Conservation (phyloP, 2,113 vertebrate genomes). For the Litocranius walleri region DNA sequence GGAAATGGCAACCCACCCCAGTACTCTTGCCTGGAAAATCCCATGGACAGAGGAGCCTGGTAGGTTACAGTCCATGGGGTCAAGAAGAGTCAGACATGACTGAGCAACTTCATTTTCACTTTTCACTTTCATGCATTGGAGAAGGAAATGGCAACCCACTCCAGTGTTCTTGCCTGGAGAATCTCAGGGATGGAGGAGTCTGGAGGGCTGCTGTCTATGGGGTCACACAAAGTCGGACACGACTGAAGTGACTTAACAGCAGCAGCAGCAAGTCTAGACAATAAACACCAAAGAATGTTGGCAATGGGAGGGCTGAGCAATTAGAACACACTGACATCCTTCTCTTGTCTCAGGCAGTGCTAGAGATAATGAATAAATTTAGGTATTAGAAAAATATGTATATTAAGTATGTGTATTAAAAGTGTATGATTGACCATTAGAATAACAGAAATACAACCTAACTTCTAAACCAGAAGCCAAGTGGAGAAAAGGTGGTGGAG, state of each 20-base stretch:
- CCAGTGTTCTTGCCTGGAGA: background rate
- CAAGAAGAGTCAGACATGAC: background rate
- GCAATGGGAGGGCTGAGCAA: background rate
- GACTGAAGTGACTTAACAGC: background rate
- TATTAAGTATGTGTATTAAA: background rate
- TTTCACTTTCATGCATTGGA: background rate
- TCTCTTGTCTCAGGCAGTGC: background rate
- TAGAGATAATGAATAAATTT: background rate
- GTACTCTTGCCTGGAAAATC: background rate
- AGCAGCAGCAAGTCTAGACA: background rate
- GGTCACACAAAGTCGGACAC: background rate
- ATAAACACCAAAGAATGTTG: background rate
- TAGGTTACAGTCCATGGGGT: background rate
- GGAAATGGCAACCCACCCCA: background rate
- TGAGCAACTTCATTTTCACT: background rate
- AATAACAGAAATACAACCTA: background rate
- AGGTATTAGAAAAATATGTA: background rate
- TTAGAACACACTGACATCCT: background rate
- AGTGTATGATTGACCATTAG: background rate
- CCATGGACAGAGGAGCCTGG: background rate
- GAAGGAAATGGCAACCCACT: background rate
- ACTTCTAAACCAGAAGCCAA: background rate
- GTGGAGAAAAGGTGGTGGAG: background rate
- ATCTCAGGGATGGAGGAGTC: background rate
- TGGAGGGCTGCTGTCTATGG: background rate